These are phyloP conservation scores for Rosalia funebris DNA, from an alignment of 2,888 invertebrate genomes.

Conservation along the genomic window DNA sequence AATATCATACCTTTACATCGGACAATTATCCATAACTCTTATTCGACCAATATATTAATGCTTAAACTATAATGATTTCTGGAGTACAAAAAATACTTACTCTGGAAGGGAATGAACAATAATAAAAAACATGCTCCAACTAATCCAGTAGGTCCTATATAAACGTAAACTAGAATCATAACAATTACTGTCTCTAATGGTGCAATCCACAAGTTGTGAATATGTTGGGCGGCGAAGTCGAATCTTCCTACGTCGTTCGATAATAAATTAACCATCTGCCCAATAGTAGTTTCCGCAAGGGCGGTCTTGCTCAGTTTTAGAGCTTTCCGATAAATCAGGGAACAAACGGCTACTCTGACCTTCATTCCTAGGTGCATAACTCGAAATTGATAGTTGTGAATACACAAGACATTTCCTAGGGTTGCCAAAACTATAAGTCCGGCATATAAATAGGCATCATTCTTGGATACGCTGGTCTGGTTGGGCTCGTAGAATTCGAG, in stretches of 20 bases:
- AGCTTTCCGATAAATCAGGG: constrained; percentile 82
- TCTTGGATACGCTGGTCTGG: constrained; percentile 58
- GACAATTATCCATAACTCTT: too few species aligned
- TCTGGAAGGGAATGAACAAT: constrained; percentile 54
- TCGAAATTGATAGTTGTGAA: constrained; percentile 85
- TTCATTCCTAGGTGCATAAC: constrained; percentile 87
- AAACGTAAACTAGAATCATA: constrained; percentile 64
- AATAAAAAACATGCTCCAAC: constrained; percentile 59
- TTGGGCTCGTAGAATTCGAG: constrained; percentile 70
- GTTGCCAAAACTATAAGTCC: constrained; percentile 76
- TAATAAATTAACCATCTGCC: constrained; percentile 44
- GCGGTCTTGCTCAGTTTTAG: constrained; percentile 70
- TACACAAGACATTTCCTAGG: constrained; percentile 72
- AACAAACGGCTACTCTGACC: constrained; percentile 82
- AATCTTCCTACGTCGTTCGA: constrained; percentile 74
- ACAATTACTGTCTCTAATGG: constrained; percentile 69
- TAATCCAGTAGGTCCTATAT: constrained; percentile 59
- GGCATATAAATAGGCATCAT: constrained; percentile 81
- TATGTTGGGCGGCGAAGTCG: constrained; percentile 81
- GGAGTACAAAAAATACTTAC: constrained; percentile 55
- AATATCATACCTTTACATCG: too few species aligned
- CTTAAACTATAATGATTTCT: neutral
- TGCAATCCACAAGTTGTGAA: constrained; percentile 83
- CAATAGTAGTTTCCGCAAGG: constrained; percentile 39
- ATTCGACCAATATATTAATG: too few species aligned